These are phyloP conservation scores for Enteromius treurensis DNA, from an alignment of 2,797 vertebrate species.

Conservation along the genomic window DNA sequence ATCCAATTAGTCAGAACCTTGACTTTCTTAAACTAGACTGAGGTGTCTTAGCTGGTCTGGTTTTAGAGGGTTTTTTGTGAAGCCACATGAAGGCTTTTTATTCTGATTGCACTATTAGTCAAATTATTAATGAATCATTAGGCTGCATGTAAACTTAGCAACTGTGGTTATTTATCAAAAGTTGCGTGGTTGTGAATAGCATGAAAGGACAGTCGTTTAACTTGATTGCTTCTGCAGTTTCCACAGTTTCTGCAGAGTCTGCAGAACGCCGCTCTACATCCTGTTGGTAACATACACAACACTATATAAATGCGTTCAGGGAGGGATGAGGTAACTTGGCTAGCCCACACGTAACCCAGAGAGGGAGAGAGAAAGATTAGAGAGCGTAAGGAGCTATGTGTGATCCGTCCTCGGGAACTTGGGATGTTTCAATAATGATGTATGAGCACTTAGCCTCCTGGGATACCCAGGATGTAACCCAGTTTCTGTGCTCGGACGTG, in stretches of 20 bases:
- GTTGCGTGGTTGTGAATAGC: background rate
- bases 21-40: background rate
- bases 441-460: slow-evolving; percentile 54
- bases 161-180: background rate
- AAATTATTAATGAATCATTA: slow-evolving; percentile 17
- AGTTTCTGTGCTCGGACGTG: slow-evolving; percentile 41
- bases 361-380: slow-evolving; percentile 43
- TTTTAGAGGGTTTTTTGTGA: background rate
- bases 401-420: slow-evolving; percentile 46
- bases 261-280: slow-evolving; percentile 5
- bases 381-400: slow-evolving; percentile 37
- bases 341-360: slow-evolving; percentile 2
- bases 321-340: slow-evolving; percentile 33
- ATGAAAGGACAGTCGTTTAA: background rate
- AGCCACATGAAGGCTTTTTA: background rate
- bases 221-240: background rate
- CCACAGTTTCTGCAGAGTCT: background rate
- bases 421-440: slow-evolving; percentile 62
- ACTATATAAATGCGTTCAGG: slow-evolving; percentile 25
- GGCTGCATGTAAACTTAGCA: background rate
- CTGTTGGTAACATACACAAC: background rate
- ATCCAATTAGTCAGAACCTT: background rate
- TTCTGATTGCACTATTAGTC: background rate
- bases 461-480: slow-evolving; percentile 54
- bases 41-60: background rate